phyloP scores from a whole-genome alignment of 2,888 invertebrate species.

The Bugula neritina region DNA sequence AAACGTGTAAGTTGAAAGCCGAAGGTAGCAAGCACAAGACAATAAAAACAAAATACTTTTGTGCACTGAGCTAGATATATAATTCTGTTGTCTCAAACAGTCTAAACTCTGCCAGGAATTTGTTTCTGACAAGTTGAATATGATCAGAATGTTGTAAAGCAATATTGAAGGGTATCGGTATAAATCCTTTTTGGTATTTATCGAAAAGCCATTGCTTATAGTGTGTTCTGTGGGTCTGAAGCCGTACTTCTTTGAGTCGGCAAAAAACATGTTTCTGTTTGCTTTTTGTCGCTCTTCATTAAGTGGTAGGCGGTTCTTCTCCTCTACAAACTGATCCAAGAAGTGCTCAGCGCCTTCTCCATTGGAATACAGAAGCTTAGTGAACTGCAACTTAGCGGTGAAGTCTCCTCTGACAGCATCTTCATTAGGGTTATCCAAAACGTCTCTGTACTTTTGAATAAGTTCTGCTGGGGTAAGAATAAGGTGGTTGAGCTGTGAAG shows the following conservation, averaged over 20 bases:
- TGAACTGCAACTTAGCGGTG: too few species aligned
- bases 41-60: neutral
- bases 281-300: neutral
- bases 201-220: neutral
- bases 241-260: neutral
- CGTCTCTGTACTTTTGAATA: neutral
- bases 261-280: neutral
- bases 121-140: neutral
- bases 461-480: constrained; percentile 15
- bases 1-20: neutral
- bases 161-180: too few species aligned
- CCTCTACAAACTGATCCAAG: neutral
- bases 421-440: neutral
- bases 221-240: neutral
- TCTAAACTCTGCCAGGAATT: neutral
- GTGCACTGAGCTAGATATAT: neutral
- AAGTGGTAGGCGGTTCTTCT: neutral
- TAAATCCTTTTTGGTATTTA: too few species aligned
- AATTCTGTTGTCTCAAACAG: neutral
- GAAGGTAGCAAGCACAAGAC: neutral
- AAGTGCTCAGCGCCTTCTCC: neutral
- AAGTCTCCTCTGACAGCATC: neutral
- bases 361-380: too few species aligned
- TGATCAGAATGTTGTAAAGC: neutral
- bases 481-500: neutral